These are phyloP conservation scores for Platyura marginata DNA, from an alignment of 1,140 invertebrate genomes.

Conservation along the genomic window DNA sequence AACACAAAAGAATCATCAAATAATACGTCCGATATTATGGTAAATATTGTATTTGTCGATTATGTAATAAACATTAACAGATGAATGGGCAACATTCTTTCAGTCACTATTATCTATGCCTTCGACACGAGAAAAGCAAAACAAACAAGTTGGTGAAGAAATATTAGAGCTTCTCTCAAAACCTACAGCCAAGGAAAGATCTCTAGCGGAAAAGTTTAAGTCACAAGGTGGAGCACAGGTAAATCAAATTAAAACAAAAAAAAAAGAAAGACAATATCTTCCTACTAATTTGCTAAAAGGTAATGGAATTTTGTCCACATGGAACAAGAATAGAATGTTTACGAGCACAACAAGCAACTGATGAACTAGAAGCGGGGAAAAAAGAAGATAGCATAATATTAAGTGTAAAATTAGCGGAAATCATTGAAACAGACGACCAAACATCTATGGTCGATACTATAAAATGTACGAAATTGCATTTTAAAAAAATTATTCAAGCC, in stretches of 20 bases:
- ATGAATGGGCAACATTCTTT: no score
- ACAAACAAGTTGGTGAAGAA: conserved; percentile 89
- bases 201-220: conserved; percentile 81
- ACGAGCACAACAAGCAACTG: conserved; percentile 33
- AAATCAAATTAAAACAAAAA: no score
- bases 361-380: background rate
- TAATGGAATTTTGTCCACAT: conserved; percentile 92
- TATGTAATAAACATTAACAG: no score
- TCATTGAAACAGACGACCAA: conserved; percentile 12
- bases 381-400: background rate
- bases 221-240: conserved; percentile 80
- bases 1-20: conserved; percentile 26
- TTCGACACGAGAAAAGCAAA: conserved; percentile 87
- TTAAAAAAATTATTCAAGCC: conserved; percentile 91
- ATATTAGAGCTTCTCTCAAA: conserved; percentile 86
- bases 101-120: conserved; percentile 79
- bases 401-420: background rate
- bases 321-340: conserved; percentile 83
- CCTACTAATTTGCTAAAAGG: no score
- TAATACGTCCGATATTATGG: conserved; percentile 44
- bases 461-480: conserved; percentile 79
- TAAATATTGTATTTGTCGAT: no score
- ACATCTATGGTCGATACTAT: conserved; percentile 13
- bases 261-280: no score
- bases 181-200: conserved; percentile 89